phyloP scores from a whole-genome alignment of 2,113 vertebrate genomes.

The Circaetus cinerascens region DNA sequence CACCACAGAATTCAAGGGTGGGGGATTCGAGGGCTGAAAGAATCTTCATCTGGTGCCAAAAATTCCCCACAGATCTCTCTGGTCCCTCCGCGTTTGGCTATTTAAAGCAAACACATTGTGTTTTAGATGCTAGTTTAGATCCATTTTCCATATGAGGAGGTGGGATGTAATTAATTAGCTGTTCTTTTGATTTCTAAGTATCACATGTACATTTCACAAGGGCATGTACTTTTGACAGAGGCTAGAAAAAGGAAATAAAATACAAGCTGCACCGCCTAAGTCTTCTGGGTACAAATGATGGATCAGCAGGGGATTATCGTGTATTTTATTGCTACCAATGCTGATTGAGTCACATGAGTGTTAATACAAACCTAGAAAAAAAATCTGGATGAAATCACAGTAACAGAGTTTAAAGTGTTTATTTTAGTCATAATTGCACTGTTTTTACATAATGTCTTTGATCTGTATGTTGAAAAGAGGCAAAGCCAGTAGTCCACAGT shows the following conservation, averaged over 20 bases:
- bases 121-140: constrained; percentile 41
- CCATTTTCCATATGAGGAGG: constrained; percentile 54
- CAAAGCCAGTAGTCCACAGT: constrained; percentile 41
- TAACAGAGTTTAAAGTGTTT: constrained; percentile 35
- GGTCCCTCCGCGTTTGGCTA: constrained; percentile 27
- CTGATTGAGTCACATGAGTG: constrained; percentile 14
- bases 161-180: constrained; percentile 63
- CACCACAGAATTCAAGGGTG: constrained; percentile 64
- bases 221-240: constrained; percentile 41
- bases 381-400: constrained; percentile 41
- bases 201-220: constrained; percentile 20
- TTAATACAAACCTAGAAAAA: not conserved
- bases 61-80: constrained; percentile 51
- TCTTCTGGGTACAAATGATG: constrained; percentile 41
- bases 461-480: constrained; percentile 32
- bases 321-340: constrained; percentile 27
- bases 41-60: constrained; percentile 52
- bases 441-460: constrained; percentile 7
- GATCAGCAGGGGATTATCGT: constrained; percentile 30
- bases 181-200: constrained; percentile 57
- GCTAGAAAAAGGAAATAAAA: constrained; percentile 37
- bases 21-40: constrained; percentile 50
- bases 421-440: constrained; percentile 40
- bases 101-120: constrained; percentile 62
- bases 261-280: not conserved